phyloP scores from a whole-genome alignment of 2,888 invertebrate species.

The Junonia oenone region DNA sequence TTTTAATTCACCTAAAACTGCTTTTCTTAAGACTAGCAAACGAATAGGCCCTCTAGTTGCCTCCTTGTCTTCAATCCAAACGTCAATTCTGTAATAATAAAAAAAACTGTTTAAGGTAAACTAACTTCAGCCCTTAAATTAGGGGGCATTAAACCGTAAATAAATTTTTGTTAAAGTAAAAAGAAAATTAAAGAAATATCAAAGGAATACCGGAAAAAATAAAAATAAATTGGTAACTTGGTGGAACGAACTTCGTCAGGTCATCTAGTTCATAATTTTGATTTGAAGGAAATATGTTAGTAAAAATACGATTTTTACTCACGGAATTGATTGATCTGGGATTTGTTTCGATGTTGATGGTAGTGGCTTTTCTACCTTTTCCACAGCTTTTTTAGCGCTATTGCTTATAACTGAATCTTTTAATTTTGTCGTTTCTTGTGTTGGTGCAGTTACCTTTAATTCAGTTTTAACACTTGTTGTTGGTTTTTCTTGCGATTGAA shows the following conservation, averaged over 20 bases:
- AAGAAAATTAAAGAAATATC: no score
- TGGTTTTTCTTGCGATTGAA: neutral
- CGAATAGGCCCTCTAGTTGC: constrained; percentile 90
- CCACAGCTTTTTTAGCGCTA: neutral
- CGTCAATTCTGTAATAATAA: constrained; percentile 80
- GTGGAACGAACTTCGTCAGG: no score
- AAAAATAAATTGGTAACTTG: no score
- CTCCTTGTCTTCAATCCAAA: constrained; percentile 90
- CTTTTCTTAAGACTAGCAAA: constrained; percentile 79
- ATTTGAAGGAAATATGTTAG: no score
- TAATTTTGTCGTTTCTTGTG: neutral
- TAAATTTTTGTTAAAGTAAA: no score
- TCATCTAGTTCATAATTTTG: no score
- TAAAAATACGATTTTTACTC: constrained; percentile 36
- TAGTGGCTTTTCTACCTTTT: constrained; percentile 1
- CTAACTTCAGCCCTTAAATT: no score
- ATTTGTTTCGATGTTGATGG: constrained; percentile 34
- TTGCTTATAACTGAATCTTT: neutral
- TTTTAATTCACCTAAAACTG: constrained; percentile 85
- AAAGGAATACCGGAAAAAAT: no score
- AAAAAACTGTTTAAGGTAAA: no score
- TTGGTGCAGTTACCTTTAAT: neutral
- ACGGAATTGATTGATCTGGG: constrained; percentile 41
- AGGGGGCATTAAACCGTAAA: no score
- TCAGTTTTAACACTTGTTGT: neutral